phyloP scores from a whole-genome alignment of 2,113 vertebrate genomes.

The Peromyscus maniculatus region DNA sequence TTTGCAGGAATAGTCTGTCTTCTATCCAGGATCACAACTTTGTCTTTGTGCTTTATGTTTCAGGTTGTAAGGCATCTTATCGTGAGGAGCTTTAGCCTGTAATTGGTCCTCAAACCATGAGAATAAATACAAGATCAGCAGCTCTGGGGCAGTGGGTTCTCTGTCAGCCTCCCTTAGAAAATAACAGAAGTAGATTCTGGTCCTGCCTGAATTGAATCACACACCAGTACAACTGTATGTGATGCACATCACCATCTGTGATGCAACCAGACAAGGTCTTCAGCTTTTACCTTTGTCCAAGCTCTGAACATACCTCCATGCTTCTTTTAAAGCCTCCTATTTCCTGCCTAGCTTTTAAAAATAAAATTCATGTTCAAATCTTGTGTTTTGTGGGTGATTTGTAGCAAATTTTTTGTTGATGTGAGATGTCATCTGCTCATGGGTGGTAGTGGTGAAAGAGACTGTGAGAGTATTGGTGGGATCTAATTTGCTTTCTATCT shows the following conservation, averaged over 20 bases:
- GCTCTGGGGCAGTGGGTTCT: conserved; percentile 85
- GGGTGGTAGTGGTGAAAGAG: neutral
- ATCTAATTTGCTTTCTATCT: neutral
- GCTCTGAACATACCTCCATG: neutral
- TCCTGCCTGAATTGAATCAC: conserved; percentile 81
- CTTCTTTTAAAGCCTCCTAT: neutral
- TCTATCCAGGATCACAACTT: neutral
- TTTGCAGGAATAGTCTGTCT: fast-evolving
- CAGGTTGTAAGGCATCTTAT: conserved; percentile 81
- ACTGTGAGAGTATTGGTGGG: neutral
- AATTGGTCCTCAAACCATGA: neutral
- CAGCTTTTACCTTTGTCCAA: neutral
- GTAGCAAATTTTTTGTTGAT: neutral
- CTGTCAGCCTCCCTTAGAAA: conserved; percentile 85
- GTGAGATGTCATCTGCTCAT: neutral
- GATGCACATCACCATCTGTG: conserved; percentile 87
- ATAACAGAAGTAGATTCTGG: conserved; percentile 86
- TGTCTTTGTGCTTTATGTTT: conserved; percentile 14
- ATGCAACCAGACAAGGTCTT: conserved; percentile 86
- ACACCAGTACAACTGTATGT: conserved; percentile 78
- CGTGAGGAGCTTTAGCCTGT: neutral
- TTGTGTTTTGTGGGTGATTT: neutral
- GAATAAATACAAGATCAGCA: no score
- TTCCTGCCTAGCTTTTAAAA: conserved; percentile 44
- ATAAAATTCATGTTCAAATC: conserved; percentile 63